Conservation (phyloP, 1,140 invertebrate species). For the Drosophila saltans region DNA sequence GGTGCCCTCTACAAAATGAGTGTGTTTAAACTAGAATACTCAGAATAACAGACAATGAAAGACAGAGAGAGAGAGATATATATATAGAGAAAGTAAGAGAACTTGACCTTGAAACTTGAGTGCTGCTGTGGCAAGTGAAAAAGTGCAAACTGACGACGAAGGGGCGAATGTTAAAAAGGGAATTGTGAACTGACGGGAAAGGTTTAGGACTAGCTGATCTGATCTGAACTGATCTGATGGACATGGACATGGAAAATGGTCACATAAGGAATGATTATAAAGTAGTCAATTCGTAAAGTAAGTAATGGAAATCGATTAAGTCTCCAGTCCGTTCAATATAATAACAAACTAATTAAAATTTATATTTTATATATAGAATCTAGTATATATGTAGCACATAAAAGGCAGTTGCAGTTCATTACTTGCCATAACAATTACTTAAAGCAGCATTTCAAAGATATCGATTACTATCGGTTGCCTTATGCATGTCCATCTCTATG, state of each 20-base stretch:
- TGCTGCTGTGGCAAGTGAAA: conserved; percentile 20
- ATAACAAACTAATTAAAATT: conserved; percentile 1
- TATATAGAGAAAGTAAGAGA: conserved; percentile 7
- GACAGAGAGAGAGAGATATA: conserved; percentile 21
- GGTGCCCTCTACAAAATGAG: conserved; percentile 18
- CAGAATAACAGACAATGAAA: conserved; percentile 8
- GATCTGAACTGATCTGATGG: not conserved
- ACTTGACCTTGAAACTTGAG: not conserved
- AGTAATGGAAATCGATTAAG: not conserved
- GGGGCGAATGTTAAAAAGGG: not conserved
- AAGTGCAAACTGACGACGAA: conserved; percentile 18
- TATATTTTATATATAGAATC: conserved; percentile 30
- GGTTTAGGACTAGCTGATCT: not conserved
- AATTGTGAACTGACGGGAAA: not conserved
- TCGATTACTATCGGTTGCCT: not conserved
- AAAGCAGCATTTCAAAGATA: conserved; percentile 35
- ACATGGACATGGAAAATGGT: conserved; percentile 1
- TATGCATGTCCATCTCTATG: not conserved
- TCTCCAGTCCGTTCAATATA: conserved; percentile 2
- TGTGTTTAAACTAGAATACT: not conserved
- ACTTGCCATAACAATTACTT: conserved; percentile 27
- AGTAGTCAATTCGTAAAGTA: not conserved
- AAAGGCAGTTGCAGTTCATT: conserved; percentile 21
- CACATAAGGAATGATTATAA: not conserved
- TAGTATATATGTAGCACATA: conserved; percentile 20